Evolutionary conservation across 2,888 invertebrate species (phyloP).

Genomic region (Agrotis clavis): DNA sequence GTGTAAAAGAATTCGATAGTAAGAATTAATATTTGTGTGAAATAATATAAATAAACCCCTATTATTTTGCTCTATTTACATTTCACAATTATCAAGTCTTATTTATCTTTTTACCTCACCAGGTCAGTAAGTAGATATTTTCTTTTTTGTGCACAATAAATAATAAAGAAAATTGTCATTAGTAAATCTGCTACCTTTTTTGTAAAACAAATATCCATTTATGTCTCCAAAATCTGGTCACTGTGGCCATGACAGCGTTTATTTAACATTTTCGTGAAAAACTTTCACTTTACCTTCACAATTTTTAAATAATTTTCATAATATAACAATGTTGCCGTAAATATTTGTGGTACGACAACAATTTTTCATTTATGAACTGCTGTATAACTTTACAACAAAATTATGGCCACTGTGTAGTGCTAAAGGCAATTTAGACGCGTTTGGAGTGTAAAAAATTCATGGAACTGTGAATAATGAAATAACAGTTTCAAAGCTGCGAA

Average conservation of each 20-base stretch:
- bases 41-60: too few relatives aligned
- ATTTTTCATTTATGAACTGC: slow-evolving; percentile 10
- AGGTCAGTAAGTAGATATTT: slow-evolving; percentile 2
- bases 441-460: slow-evolving; percentile 22
- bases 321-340: background rate
- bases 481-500: background rate
- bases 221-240: slow-evolving; percentile 9
- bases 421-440: slow-evolving; percentile 21
- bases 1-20: background rate
- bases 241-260: slow-evolving; percentile 10
- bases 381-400: slow-evolving; percentile 1
- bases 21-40: background rate
- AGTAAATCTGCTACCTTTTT: background rate
- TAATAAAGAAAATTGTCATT: slow-evolving; percentile 9
- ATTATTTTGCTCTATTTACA: background rate
- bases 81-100: background rate
- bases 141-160: slow-evolving; percentile 5
- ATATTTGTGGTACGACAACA: slow-evolving; percentile 2
- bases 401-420: slow-evolving; percentile 19
- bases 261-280: slow-evolving; percentile 23
- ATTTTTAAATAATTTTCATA: slow-evolving; percentile 32
- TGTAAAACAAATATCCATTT: background rate
- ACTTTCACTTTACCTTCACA: background rate
- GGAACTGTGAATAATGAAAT: slow-evolving; percentile 31
- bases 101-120: background rate